Evolutionary conservation across 2,797 vertebrate genomes (phyloP), one percentile per base, ranked within the genome.

Genomic region (Centropyge bicolor): DNA sequence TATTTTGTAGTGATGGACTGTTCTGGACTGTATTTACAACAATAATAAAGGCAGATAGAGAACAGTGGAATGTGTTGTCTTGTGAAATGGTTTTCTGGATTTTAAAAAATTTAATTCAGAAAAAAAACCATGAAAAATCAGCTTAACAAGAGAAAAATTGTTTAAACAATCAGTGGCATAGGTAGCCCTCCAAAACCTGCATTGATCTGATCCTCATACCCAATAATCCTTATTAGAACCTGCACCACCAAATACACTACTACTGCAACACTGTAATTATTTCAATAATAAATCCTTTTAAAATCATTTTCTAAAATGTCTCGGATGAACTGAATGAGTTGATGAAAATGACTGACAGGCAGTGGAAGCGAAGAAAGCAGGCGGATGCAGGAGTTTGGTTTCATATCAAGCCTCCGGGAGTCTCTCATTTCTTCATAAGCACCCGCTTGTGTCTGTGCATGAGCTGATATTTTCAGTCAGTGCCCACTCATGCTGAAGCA

Each of bases 391-490:
- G 4, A 46, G 52, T 46, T 55, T 46, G 31, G 24, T 69, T 62
- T 70, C 6, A 52, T 22, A 51, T 46, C 10, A 62, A 59, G 14
- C 63, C 27, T 22, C 27, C 4, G 38, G 22, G 20, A 31, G 35
- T 60, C 27, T 77, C 38, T 56, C 17, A 54, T 75, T 46, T 83
- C 54, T 43, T 10, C 2, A 8, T 49, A 43, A 70, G 11, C 22
- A 41, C 31, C 49, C n/a, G 51, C 48, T 24, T 22, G 36, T 57
- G 61, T 22, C 13, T 40, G 51, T 35, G 6, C 0, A 45, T 27
- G 60, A 59, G 35, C 2, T 40, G 5, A 66, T 76, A 45, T 66
- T 73, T 76, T 79, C 57, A 64, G 60, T 67, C 54, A 67, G 48
- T 2, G 0, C 40, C 45, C 35, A 63, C 60, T 61, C 59, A 4